Evolutionary conservation across 37 sponge, comb jelly and placozoan species (phyloP).

Genomic region (Beroe forskalii): DNA sequence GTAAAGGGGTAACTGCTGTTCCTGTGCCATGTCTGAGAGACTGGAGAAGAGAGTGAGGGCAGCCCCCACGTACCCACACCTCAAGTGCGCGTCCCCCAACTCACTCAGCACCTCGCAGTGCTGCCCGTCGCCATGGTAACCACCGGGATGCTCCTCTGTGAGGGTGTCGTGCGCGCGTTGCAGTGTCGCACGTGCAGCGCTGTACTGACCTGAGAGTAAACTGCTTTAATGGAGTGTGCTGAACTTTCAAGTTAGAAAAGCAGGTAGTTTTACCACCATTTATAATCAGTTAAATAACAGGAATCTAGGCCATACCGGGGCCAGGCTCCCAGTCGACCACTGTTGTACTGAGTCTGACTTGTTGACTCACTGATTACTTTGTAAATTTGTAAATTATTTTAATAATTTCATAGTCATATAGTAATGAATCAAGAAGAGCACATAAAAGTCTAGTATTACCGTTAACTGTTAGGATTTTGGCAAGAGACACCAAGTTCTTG

Average conservation of each 20-base stretch:
- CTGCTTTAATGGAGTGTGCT: too few relatives aligned
- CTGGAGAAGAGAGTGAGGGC: neutral
- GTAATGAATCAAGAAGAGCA: too few relatives aligned
- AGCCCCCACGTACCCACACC: neutral
- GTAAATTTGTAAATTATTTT: too few relatives aligned
- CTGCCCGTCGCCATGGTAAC: neutral
- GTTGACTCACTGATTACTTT: too few relatives aligned
- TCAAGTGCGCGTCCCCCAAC: neutral
- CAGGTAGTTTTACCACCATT: too few relatives aligned
- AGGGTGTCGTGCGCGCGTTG: constrained; percentile 26
- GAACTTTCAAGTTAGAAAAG: too few relatives aligned
- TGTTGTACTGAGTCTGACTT: too few relatives aligned
- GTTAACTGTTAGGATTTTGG: neutral
- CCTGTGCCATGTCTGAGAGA: constrained; percentile 8
- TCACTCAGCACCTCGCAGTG: neutral
- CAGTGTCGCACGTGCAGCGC: neutral
- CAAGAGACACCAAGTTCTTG: constrained; percentile 28
- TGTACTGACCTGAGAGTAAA: neutral
- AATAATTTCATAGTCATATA: too few relatives aligned
- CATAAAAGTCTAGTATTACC: too few relatives aligned
- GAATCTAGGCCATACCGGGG: too few relatives aligned
- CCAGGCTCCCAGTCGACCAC: too few relatives aligned
- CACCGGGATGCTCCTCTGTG: neutral
- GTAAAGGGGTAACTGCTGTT: neutral
- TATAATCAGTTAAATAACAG: too few relatives aligned